A percentile compares a stretch with the other conserved stretches of the same genome.
These are phyloP conservation scores for Epinotia nisella DNA, from an alignment of 2,888 invertebrate species.

Conservation along the genomic window DNA sequence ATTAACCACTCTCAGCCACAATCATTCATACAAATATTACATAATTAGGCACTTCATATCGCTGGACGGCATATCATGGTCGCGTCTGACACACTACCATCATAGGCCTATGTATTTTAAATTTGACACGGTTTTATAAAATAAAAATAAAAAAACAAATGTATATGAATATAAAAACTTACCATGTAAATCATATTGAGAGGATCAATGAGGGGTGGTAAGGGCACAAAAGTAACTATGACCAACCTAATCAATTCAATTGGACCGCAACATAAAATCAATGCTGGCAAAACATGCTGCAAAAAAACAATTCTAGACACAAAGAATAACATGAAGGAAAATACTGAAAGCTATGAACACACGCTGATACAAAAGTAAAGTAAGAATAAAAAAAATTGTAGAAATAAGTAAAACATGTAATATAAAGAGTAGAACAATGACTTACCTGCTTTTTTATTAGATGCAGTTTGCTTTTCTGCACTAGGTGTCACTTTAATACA, in stretches of 20 bases:
- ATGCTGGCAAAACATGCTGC: constrained; percentile 36
- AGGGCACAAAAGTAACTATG: constrained; percentile 21
- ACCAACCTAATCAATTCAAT: constrained; percentile 10
- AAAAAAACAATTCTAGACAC: constrained; percentile 32
- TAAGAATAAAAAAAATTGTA: constrained; percentile 36
- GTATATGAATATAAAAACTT: constrained; percentile 31
- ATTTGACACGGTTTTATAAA: constrained; percentile 18
- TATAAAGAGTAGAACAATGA: constrained; percentile 49
- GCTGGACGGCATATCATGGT: neutral
- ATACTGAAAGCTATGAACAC: constrained; percentile 77
- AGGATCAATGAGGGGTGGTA: constrained; percentile 24
- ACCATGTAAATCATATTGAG: constrained; percentile 29
- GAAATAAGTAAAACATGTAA: constrained; percentile 49
- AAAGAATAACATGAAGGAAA: constrained; percentile 49
- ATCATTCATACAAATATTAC: neutral
- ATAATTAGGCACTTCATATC: neutral
- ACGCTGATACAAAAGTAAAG: constrained; percentile 54
- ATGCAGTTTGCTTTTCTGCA: constrained; percentile 51
- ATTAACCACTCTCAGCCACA: neutral
- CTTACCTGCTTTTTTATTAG: constrained; percentile 54
- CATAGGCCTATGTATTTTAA: neutral
- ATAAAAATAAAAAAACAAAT: constrained; percentile 24
- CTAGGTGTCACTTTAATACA: constrained; percentile 70
- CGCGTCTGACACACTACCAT: constrained; percentile 1
- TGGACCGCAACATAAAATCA: constrained; percentile 19